These are phyloP conservation scores for Ostrea edulis DNA, from an alignment of 1,140 invertebrate species.

Conservation along the genomic window DNA sequence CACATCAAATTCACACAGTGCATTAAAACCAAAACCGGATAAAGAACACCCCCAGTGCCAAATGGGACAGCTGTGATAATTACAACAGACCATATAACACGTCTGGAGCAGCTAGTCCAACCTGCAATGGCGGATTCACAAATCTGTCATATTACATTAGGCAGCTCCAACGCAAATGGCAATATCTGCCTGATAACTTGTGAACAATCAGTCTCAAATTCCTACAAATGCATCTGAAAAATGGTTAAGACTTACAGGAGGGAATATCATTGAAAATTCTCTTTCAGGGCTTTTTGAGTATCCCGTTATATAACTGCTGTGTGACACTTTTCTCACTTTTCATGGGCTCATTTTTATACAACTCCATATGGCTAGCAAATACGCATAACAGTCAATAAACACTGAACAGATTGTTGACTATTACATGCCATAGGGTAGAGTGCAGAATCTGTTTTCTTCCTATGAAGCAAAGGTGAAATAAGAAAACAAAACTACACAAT, in stretches of 20 bases:
- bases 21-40: background rate
- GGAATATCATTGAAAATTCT: conserved; percentile 17
- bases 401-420: too few species aligned
- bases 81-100: background rate
- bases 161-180: background rate
- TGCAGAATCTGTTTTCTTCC: too few species aligned
- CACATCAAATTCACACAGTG: conserved; percentile 11
- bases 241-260: background rate
- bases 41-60: background rate
- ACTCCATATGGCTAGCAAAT: too few species aligned
- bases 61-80: background rate
- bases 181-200: conserved; percentile 17
- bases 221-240: background rate
- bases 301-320: too few species aligned
- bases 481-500: too few species aligned
- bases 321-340: too few species aligned
- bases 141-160: background rate
- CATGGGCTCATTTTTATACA: too few species aligned
- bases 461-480: too few species aligned
- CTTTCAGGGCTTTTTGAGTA: too few species aligned
- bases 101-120: background rate
- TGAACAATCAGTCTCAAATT: conserved; percentile 12
- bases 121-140: background rate
- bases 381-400: too few species aligned
- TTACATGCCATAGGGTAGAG: too few species aligned